Evolutionary conservation across 2,797 vertebrate genomes (phyloP).

Genomic region (Sternotherus odoratus): DNA sequence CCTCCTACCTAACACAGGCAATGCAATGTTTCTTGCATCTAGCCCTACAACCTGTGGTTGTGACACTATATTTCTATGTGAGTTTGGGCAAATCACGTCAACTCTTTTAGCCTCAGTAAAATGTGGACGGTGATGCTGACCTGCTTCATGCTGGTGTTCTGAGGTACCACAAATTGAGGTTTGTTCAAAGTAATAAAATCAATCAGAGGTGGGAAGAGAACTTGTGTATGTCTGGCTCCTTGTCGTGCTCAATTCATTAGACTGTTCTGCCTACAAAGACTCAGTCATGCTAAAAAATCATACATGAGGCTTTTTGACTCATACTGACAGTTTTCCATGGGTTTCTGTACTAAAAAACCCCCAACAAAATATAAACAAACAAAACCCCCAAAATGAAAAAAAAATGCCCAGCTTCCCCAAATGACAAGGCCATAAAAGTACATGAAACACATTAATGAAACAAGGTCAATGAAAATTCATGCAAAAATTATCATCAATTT

Average conservation of each 20-base stretch:
- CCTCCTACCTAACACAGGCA: neutral
- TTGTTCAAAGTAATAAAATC: neutral
- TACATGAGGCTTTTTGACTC: neutral
- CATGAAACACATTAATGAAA: neutral
- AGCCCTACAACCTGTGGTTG: neutral
- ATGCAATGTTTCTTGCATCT: neutral
- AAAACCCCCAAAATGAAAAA: neutral
- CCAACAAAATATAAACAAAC: too few relatives aligned
- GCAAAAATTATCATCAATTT: neutral
- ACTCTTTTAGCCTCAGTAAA: neutral
- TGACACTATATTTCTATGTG: neutral
- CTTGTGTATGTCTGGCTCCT: neutral
- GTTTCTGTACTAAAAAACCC: neutral
- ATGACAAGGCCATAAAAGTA: neutral
- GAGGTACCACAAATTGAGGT: neutral
- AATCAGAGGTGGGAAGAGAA: neutral
- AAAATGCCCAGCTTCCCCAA: neutral
- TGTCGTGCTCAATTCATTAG: neutral
- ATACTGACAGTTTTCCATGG: neutral
- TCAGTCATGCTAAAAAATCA: neutral
- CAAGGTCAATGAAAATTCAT: neutral
- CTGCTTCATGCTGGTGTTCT: neutral
- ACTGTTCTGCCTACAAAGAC: too few relatives aligned
- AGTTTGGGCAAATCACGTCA: neutral
- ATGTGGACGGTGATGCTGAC: neutral